phyloP scores from a whole-genome alignment of 2,888 invertebrate genomes.

The Conchocele bisecta region DNA sequence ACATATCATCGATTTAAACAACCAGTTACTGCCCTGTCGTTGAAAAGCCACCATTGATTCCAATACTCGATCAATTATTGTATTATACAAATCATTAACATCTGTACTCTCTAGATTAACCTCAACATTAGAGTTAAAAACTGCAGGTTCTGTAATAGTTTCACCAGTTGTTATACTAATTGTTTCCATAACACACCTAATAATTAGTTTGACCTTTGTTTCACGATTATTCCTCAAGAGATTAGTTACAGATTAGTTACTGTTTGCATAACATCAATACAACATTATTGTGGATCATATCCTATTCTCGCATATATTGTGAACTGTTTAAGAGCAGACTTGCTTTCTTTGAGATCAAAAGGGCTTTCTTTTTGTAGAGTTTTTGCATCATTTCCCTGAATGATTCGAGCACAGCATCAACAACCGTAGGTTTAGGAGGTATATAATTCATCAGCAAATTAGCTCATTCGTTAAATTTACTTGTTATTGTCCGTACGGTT shows the following conservation, averaged over 20 bases:
- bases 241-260: too few species aligned
- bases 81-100: slow-evolving; percentile 17
- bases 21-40: slow-evolving; percentile 30
- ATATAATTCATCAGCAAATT: too few species aligned
- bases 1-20: slow-evolving; percentile 8
- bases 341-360: not conserved
- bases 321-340: not conserved
- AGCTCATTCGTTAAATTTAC: too few species aligned
- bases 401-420: too few species aligned
- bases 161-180: not conserved
- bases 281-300: not conserved
- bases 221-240: not conserved
- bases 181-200: not conserved
- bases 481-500: too few species aligned
- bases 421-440: too few species aligned
- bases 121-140: slow-evolving; percentile 21
- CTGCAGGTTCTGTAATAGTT: slow-evolving; percentile 7
- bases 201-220: not conserved
- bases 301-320: not conserved
- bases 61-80: slow-evolving; percentile 16
- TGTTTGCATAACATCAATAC: not conserved
- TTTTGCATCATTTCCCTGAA: too few species aligned
- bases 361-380: too few species aligned
- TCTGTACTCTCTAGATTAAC: slow-evolving; percentile 18
- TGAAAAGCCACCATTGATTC: slow-evolving; percentile 19